A percentile compares a stretch with the other conserved stretches of the same genome.
Evolutionary conservation across 2,888 invertebrate genomes (phyloP).

Genomic region (Apoda limacodes): DNA sequence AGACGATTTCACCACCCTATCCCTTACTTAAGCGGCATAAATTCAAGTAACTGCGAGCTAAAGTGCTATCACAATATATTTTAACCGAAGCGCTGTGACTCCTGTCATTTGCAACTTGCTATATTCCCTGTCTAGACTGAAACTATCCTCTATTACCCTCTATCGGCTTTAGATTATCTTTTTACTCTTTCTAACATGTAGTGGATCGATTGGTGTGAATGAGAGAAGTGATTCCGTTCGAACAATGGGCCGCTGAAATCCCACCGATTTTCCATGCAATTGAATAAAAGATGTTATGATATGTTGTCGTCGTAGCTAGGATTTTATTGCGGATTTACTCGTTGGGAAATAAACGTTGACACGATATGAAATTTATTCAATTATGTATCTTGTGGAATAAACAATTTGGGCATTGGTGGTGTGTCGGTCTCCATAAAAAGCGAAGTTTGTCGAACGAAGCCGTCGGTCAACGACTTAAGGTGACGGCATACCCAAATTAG

Average conservation of each 20-base stretch:
- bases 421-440: no score
- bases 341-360: no score
- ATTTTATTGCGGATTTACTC: no score
- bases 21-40: slow-evolving; percentile 33
- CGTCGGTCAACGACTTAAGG: no score
- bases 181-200: slow-evolving; percentile 27
- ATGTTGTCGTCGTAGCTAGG: slow-evolving; percentile 52
- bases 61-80: slow-evolving; percentile 42
- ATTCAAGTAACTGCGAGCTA: slow-evolving; percentile 42
- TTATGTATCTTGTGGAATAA: no score
- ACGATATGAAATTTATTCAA: no score
- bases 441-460: no score
- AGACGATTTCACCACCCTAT: slow-evolving; percentile 24
- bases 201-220: slow-evolving; percentile 20
- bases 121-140: slow-evolving; percentile 59
- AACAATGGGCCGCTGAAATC: slow-evolving; percentile 47
- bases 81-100: slow-evolving; percentile 39
- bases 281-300: slow-evolving; percentile 59
- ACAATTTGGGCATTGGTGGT: no score
- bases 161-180: slow-evolving; percentile 41
- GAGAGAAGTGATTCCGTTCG: slow-evolving; percentile 23
- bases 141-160: slow-evolving; percentile 57
- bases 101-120: slow-evolving; percentile 50
- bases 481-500: no score
- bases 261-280: slow-evolving; percentile 61